Evolutionary conservation across 2,888 invertebrate genomes (phyloP), one percentile per base, ranked within the genome.

Genomic region (Athrips mouffetella): DNA sequence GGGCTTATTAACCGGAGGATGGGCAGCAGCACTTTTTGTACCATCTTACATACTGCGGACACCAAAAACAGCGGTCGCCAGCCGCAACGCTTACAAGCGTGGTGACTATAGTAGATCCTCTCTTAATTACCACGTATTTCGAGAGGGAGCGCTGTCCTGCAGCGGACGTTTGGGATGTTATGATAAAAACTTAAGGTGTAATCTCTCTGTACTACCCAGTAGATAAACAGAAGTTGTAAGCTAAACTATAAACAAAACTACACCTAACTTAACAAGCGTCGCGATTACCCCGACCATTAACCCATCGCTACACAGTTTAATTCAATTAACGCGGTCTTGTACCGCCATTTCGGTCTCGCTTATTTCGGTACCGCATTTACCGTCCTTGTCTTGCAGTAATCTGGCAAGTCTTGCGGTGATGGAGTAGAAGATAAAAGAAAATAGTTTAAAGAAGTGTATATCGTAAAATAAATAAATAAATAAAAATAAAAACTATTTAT

Each of bases 201-300:
- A n/a, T n/a, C n/a, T n/a, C n/a, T n/a, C n/a, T n/a, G 2, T 15
- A 31, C 7, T 7, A 4, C 30, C 2, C 2, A n/a, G 13, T 15
- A 11, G 15, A 31, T 15, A 4, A 31, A 13, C 15, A 31, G 11
- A 15, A 2, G 3, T 11, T 7, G 1, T 4, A 16, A 18, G 10
- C 16, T 16, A 8, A 16, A 16, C 33, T 2, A 18, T n/a, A n/a
- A 21, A 37, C 31, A 20, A 44, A 44, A 44, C 20, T 20, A 15
- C 10, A 41, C 30, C 20, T 31, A 44, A n/a, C 20, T 16, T 11
- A 7, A 44, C 30, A 30, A 59, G 59, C 55, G 53, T 53, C 54
- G 58, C 65, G 62, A 68, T 71, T 70, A 70, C 62, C 57, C 50
- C 52, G 53, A 50, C 65, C 63, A 66, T 69, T 69, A 69, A 68